These are phyloP conservation scores for Aegithalos caudatus DNA, from an alignment of 2,113 vertebrate species.

Conservation along the genomic window DNA sequence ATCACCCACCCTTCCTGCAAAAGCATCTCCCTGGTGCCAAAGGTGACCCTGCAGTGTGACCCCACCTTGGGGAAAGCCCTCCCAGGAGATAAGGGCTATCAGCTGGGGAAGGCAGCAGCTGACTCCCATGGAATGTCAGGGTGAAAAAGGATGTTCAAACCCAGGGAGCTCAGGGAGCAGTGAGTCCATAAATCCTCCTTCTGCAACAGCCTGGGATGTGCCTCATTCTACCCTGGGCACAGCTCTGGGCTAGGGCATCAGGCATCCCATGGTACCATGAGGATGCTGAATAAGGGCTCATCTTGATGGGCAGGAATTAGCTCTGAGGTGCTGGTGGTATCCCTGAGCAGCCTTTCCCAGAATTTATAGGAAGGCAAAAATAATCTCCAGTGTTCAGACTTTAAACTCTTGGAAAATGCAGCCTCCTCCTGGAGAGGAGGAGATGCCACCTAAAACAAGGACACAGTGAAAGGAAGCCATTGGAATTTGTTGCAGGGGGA, in stretches of 20 bases:
- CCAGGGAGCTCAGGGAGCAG: background rate
- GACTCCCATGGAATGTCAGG: background rate
- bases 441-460: background rate
- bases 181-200: background rate
- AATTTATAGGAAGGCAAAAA: background rate
- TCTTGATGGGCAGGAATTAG: background rate
- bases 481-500: background rate
- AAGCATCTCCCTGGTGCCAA: background rate
- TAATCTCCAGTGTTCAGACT: background rate
- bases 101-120: background rate
- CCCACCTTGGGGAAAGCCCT: accelerated
- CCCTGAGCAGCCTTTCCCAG: background rate
- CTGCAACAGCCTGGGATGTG: no score
- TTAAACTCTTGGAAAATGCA: background rate
- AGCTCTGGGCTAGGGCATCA: accelerated
- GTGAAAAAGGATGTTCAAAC: background rate
- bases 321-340: background rate
- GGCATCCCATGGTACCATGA: accelerated
- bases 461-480: background rate
- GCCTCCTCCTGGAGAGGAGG: background rate
- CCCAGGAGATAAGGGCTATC: background rate
- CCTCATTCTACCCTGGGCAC: background rate
- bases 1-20: background rate
- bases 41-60: background rate
- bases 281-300: background rate